A percentile compares a stretch with the other conserved stretches of the same genome.
Evolutionary conservation across 2,113 vertebrate species (phyloP).

Genomic region (Alligator sinensis): DNA sequence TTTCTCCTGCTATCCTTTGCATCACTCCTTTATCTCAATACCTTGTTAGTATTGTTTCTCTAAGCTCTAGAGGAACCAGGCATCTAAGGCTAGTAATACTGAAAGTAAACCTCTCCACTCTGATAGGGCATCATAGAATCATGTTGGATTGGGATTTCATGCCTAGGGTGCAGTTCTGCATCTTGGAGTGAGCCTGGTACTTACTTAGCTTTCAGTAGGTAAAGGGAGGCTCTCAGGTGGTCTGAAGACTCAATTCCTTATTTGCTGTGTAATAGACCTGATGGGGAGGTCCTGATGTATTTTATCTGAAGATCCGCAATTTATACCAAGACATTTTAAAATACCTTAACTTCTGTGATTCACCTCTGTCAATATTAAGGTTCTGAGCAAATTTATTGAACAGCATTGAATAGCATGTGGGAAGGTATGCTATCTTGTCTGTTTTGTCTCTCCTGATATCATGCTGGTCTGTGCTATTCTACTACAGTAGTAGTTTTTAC

Average conservation of each 20-base stretch:
- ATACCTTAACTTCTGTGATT: background rate
- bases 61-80: background rate
- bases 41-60: background rate
- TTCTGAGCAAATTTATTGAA: background rate
- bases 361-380: background rate
- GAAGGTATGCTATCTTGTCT: rapidly evolving
- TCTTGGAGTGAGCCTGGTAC: background rate
- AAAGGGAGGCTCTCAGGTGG: background rate
- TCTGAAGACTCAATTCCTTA: rapidly evolving
- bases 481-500: background rate
- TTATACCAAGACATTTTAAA: background rate
- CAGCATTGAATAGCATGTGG: background rate
- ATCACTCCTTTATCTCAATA: background rate
- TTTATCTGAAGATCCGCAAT: background rate
- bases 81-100: rapidly evolving
- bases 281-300: background rate
- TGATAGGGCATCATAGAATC: rapidly evolving
- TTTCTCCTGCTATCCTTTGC: background rate
- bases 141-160: background rate
- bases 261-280: rapidly evolving
- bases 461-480: background rate
- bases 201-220: background rate
- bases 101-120: background rate
- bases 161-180: background rate
- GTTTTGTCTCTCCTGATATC: too few relatives aligned